Conservation (phyloP, 2,113 vertebrate genomes). For the Fukomys damarensis region DNA sequence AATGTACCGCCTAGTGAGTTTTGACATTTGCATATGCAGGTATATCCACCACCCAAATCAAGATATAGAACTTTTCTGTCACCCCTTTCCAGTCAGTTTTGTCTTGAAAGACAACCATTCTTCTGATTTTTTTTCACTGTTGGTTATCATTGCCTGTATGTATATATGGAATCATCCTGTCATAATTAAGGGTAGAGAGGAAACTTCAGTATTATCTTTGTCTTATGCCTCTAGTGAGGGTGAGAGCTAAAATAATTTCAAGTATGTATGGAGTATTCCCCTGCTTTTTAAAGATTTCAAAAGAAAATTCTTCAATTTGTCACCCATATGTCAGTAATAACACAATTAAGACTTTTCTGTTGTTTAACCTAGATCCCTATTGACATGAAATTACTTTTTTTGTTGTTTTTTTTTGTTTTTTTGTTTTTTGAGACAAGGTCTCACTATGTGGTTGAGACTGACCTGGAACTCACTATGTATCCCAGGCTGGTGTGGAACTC, state of each 20-base stretch:
- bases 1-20: neutral
- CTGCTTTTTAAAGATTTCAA: neutral
- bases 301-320: neutral
- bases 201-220: neutral
- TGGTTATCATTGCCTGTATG: neutral
- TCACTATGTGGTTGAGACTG: too few species aligned
- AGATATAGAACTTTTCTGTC: neutral
- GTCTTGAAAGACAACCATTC: neutral
- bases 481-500: too few species aligned
- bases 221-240: neutral
- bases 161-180: neutral
- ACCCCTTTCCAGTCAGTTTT: neutral
- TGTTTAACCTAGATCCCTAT: neutral
- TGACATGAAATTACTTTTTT: neutral
- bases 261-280: neutral
- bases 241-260: neutral
- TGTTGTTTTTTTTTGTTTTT: too few species aligned
- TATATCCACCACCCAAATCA: neutral
- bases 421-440: too few species aligned
- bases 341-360: neutral
- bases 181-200: constrained; percentile 14
- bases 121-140: neutral
- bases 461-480: too few species aligned
- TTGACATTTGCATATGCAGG: neutral
- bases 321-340: neutral